Base-by-base conservation (phyloP, 2,113 vertebrate species). In the Sinocyclocheilus maitianheensis region DNA sequence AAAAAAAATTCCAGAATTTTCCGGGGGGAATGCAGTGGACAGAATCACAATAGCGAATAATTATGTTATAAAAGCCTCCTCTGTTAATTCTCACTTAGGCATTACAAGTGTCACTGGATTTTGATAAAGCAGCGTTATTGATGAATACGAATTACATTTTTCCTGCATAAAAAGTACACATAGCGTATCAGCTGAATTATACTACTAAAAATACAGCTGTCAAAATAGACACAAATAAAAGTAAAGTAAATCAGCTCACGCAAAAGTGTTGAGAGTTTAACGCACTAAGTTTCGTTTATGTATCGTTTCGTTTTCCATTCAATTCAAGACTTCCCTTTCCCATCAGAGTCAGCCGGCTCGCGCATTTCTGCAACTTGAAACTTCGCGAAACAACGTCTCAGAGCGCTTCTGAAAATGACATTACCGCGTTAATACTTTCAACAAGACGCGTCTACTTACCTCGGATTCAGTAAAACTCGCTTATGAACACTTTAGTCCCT, bases 261-360 rank as follows among this genome's bases (percentile, higher is more conserved):
- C 4, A 43, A 12, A 20, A 22, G 12, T 79, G 34, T 30, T 46
- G 18, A 16, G 13, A 40, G 22, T 30, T 51, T 43, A 74, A 34
- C 34, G 34, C n/a, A 58, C 46, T 4, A 62, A 30, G 13, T 22
- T 81, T 67, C n/a, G 34, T 55, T 80, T 67, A 72, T 1, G 84
- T 86, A 85, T 85, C 84, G 86, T 83, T 90, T 90, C 84, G 86
- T 87, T 87, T 84, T 79, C 74, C 78, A 80, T 74, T 48, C 13
- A 72, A 16, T 20, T 48, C 37, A 18, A 46, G 9, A 84, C 81
- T 87, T 86, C 85, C 80, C 77, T 81, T 85, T 79, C 58, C 84
- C 86, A 84, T 79, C 85, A 77, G 83, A 78, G 48, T 30, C 69
- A 83, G 62, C 86, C 89, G 87, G 85, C 81, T 63, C 76, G 78